Base-by-base conservation (phyloP, 2,888 invertebrate genomes). In the Zaprionus lineosus region DNA sequence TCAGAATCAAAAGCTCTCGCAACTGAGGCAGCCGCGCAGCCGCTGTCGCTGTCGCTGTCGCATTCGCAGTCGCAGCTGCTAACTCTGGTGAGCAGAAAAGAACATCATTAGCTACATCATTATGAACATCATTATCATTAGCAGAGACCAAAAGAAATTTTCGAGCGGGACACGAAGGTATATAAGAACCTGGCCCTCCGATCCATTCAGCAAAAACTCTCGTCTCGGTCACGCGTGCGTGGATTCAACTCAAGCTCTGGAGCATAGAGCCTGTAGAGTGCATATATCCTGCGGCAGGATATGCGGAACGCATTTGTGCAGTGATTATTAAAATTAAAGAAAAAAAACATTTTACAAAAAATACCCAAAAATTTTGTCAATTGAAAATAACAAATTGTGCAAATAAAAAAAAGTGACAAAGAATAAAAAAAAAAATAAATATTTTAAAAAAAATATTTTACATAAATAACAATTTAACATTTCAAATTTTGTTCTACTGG, bases 161-260 rank as follows among this genome's bases (percentile, higher is more conserved):
- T 62, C 24, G 29, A 62, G 73, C 77, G 71, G 76, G 63, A 61
- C 61, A 71, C 88, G 88, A 89, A 76, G 86, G 89, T 88, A 89
- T 89, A 89, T 86, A 89, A 89, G 89, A 89, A 89, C 87, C 88
- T 78, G 77, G 68, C 83, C 68, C 79, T 75, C 51, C 48, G 39
- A 63, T 55, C 75, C 72, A 87, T 78, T 87, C 74, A 84, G 84
- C 87, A 72, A 77, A 74, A 77, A 72, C 75, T 72, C 69, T 84
- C 50, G 75, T 73, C 65, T 78, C 86, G 82, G 86, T 84, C 66
- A 83, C 84, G 86, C 84, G 85, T 78, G 84, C 85, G 85, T 83
- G 74, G 66, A 63, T 67, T 67, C 70, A 81, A 75, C 43, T 48
- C 26, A 48, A 51, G 57, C 46, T 51, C 57, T 53, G 48, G 50